A percentile compares a stretch with the other conserved stretches of the same genome.
Evolutionary conservation across 2,797 vertebrate genomes (phyloP).

Genomic region (Pseudopleuronectes americanus): DNA sequence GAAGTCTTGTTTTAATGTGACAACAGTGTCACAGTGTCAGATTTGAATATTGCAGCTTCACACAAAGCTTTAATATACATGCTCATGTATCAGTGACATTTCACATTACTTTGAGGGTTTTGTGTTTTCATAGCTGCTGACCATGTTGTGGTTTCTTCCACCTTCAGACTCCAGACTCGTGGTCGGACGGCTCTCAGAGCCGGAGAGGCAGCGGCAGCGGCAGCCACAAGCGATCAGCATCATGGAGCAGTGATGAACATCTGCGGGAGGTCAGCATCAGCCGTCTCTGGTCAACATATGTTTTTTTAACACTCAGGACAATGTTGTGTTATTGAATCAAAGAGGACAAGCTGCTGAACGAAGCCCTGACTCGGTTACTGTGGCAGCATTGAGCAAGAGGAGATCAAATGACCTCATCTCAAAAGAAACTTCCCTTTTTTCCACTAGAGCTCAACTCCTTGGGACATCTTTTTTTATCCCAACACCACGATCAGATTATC

Average conservation of each 20-base stretch:
- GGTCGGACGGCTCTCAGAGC: slow-evolving; percentile 81
- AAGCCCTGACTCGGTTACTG: slow-evolving; percentile 29
- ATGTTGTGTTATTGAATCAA: not conserved
- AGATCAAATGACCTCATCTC: slow-evolving; percentile 52
- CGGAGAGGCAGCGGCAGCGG: slow-evolving; percentile 44
- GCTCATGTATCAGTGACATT: not conserved
- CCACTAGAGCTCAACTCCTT: not conserved
- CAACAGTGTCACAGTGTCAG: not conserved
- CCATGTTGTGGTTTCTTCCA: slow-evolving; percentile 8
- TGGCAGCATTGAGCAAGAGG: slow-evolving; percentile 46
- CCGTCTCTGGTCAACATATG: slow-evolving; percentile 4
- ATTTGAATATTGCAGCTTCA: not conserved
- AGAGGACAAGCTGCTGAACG: slow-evolving; percentile 5
- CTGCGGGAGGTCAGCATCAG: slow-evolving; percentile 84
- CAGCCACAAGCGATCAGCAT: slow-evolving; percentile 88
- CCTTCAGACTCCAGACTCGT: slow-evolving; percentile 87
- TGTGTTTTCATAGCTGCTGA: slow-evolving; percentile 9
- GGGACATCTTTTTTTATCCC: not conserved
- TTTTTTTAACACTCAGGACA: slow-evolving; percentile 1
- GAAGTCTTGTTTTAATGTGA: slow-evolving; percentile 16
- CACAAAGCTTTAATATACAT: not conserved
- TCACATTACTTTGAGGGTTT: not conserved
- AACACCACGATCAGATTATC: not conserved
- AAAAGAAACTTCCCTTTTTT: slow-evolving; percentile 43
- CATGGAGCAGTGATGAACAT: slow-evolving; percentile 89